Evolutionary conservation across 2,888 invertebrate genomes (phyloP).

Genomic region (Trissonchulus sp.): DNA sequence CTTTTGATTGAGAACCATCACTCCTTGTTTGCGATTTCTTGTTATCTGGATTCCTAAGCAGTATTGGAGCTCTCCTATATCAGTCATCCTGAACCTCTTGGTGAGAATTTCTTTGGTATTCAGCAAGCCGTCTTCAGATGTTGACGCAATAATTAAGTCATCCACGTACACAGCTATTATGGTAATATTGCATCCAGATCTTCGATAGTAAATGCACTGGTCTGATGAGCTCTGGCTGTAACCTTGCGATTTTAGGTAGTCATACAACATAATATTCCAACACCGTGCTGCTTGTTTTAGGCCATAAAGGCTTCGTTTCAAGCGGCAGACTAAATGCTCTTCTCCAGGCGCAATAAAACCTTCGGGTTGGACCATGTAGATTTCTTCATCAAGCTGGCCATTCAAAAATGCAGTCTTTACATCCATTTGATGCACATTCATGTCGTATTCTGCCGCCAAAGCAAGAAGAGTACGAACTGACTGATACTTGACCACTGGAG

Average conservation of each 20-base stretch:
- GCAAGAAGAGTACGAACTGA: slow-evolving; percentile 37
- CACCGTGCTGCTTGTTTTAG: slow-evolving; percentile 35
- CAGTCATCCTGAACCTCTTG: too few species aligned
- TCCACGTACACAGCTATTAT: background rate
- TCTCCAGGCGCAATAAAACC: slow-evolving; percentile 35
- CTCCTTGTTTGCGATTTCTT: too few species aligned
- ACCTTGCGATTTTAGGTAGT: too few species aligned
- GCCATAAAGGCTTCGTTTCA: slow-evolving; percentile 39
- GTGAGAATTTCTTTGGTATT: too few species aligned
- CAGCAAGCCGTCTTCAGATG: too few species aligned
- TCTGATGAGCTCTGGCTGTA: too few species aligned
- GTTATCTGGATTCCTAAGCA: too few species aligned
- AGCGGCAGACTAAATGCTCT: slow-evolving; percentile 36
- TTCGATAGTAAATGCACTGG: background rate
- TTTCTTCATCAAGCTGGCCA: slow-evolving; percentile 38
- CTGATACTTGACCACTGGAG: slow-evolving; percentile 34
- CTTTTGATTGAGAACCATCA: too few species aligned
- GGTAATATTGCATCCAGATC: background rate
- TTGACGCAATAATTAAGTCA: too few species aligned
- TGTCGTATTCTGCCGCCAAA: slow-evolving; percentile 32
- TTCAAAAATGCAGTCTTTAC: slow-evolving; percentile 26
- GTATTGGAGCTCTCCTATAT: too few species aligned
- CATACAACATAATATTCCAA: slow-evolving; percentile 40
- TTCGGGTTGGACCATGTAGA: slow-evolving; percentile 39
- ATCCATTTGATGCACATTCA: slow-evolving; percentile 20